These are phyloP conservation scores for Pristionchus pacificus DNA, from an alignment of 1,140 invertebrate genomes.

Conservation along the genomic window DNA sequence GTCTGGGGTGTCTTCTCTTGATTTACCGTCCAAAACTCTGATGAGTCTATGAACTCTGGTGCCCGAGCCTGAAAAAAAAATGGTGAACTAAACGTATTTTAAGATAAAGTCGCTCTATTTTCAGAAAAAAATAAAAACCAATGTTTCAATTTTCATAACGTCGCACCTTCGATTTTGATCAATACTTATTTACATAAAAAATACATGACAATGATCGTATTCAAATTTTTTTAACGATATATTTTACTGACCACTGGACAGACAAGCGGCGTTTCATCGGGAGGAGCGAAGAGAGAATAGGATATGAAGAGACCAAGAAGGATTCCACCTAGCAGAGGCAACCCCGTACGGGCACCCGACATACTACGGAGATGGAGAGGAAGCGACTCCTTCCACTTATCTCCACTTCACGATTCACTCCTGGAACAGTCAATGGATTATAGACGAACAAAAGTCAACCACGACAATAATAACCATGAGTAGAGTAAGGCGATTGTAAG, in stretches of 20 bases:
- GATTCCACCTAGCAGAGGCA: constrained; percentile 11
- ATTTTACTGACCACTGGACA: background rate
- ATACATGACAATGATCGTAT: background rate
- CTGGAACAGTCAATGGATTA: too few relatives aligned
- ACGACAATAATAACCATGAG: too few relatives aligned
- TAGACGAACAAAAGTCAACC: too few relatives aligned
- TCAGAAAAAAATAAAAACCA: too few relatives aligned
- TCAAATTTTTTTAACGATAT: constrained; percentile 5
- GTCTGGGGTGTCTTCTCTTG: constrained; percentile 26
- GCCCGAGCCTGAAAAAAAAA: background rate
- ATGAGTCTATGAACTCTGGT: constrained; percentile 11
- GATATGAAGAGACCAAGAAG: background rate
- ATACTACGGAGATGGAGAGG: background rate
- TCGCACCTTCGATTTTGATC: too few relatives aligned
- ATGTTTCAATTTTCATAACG: too few relatives aligned
- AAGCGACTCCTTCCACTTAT: too few relatives aligned
- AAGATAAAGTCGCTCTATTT: too few relatives aligned
- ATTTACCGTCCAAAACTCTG: constrained; percentile 3
- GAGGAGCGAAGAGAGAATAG: background rate
- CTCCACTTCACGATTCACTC: too few relatives aligned
- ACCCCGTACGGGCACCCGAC: constrained; percentile 11
- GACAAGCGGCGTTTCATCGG: background rate
- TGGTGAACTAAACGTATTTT: background rate
- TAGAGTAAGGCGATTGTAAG: too few relatives aligned
- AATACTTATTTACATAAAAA: background rate